phyloP scores from a whole-genome alignment of 1,140 invertebrate genomes.

The Andricus grossulariae region DNA sequence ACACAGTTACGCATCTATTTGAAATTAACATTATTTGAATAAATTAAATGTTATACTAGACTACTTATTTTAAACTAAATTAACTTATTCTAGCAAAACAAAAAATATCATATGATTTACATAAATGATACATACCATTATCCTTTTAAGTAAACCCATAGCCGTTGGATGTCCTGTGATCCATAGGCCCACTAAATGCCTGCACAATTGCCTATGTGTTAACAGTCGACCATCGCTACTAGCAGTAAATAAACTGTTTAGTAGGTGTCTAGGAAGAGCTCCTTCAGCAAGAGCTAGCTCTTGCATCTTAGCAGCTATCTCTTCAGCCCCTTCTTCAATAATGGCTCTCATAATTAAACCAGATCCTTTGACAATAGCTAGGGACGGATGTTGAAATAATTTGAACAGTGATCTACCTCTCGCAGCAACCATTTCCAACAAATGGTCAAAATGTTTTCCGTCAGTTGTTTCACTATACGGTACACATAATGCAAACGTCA shows the following conservation, averaged over 20 bases:
- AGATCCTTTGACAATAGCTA: conserved; percentile 98
- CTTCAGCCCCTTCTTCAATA: conserved; percentile 96
- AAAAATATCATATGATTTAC: conserved; percentile 17
- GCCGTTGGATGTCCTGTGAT: conserved; percentile 95
- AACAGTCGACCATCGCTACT: conserved; percentile 86
- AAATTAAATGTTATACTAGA: no score
- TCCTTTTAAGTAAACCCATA: conserved; percentile 90
- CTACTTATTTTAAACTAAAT: no score
- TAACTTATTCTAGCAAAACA: neutral
- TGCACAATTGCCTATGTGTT: conserved; percentile 92
- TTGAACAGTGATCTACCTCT: conserved; percentile 94
- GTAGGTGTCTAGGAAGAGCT: conserved; percentile 94
- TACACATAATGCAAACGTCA: conserved; percentile 98
- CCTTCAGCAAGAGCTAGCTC: conserved; percentile 96
- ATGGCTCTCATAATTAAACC: conserved; percentile 97
- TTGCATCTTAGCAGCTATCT: conserved; percentile 96
- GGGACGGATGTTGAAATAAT: conserved; percentile 97
- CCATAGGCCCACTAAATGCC: conserved; percentile 99
- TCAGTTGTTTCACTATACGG: conserved; percentile 99
- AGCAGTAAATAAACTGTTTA: conserved; percentile 92
- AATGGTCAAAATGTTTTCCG: conserved; percentile 96
- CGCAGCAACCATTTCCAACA: conserved; percentile 95
- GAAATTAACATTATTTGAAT: no score
- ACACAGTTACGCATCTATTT: no score
- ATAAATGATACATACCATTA: conserved; percentile 82